These are phyloP conservation scores for Aptenodytes patagonicus DNA, from an alignment of 2,113 vertebrate genomes.

Conservation along the genomic window DNA sequence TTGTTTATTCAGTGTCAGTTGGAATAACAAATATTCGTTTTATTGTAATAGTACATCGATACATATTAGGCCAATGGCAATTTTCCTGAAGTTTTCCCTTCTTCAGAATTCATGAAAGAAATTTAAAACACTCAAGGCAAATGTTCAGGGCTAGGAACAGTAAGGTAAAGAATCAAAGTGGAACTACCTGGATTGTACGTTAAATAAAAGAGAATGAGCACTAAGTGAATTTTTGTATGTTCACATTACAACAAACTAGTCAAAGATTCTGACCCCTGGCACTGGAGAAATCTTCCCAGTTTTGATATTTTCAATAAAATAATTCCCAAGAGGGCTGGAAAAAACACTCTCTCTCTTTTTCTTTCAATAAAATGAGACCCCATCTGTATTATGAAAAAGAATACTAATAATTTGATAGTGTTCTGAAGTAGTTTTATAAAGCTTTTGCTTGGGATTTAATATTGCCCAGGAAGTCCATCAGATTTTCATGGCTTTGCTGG, in stretches of 20 bases:
- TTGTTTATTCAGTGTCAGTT: conserved; percentile 22
- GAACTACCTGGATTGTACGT: conserved; percentile 65
- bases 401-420: conserved; percentile 75
- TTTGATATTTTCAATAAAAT: conserved; percentile 77
- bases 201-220: conserved; percentile 77
- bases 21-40: background rate
- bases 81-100: conserved; percentile 20
- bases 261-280: conserved; percentile 77
- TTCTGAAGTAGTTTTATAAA: conserved; percentile 71
- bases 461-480: conserved; percentile 56
- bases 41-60: background rate
- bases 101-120: conserved; percentile 40
- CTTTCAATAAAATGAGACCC: conserved; percentile 74
- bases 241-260: conserved; percentile 72
- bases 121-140: conserved; percentile 63
- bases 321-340: conserved; percentile 68
- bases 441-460: conserved; percentile 66
- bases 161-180: conserved; percentile 69
- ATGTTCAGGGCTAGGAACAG: conserved; percentile 48
- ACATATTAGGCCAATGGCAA: conserved; percentile 27
- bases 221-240: conserved; percentile 76
- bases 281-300: conserved; percentile 65
- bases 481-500: conserved; percentile 56
- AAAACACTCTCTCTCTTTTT: conserved; percentile 50
- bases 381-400: conserved; percentile 70